These are phyloP conservation scores for Acanthoscelides obtectus DNA, from an alignment of 2,888 invertebrate species.

Conservation along the genomic window DNA sequence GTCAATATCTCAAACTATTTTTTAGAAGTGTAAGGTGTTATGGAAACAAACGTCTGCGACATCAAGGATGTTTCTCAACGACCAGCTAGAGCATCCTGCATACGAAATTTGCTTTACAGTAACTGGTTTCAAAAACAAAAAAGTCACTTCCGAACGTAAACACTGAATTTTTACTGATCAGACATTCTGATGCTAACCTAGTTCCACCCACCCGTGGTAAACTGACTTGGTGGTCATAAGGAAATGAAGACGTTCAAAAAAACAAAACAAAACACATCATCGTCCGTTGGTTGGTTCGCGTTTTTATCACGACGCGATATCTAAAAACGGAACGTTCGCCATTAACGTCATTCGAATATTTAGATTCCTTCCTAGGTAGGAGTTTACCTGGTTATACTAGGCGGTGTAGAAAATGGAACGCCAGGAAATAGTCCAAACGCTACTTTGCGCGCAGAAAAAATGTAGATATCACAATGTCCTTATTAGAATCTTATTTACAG, in stretches of 20 bases:
- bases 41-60: no score
- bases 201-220: background rate
- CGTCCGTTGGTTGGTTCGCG: background rate
- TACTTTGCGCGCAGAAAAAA: no score
- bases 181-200: background rate
- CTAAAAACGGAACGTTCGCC: background rate
- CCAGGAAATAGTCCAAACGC: no score
- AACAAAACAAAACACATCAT: background rate
- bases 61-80: no score
- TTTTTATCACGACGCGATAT: background rate
- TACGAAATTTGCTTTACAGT: background rate
- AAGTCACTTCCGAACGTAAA: background rate
- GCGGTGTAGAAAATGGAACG: background rate
- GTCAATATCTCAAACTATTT: no score
- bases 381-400: background rate
- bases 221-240: background rate
- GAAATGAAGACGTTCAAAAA: background rate
- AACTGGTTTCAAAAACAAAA: background rate
- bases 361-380: background rate
- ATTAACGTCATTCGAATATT: background rate
- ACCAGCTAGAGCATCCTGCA: no score
- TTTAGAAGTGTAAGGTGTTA: no score
- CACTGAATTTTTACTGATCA: background rate
- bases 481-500: no score
- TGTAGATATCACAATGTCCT: no score